Conservation (phyloP, 2,797 vertebrate species). For the Chiroxiphia lanceolata region DNA sequence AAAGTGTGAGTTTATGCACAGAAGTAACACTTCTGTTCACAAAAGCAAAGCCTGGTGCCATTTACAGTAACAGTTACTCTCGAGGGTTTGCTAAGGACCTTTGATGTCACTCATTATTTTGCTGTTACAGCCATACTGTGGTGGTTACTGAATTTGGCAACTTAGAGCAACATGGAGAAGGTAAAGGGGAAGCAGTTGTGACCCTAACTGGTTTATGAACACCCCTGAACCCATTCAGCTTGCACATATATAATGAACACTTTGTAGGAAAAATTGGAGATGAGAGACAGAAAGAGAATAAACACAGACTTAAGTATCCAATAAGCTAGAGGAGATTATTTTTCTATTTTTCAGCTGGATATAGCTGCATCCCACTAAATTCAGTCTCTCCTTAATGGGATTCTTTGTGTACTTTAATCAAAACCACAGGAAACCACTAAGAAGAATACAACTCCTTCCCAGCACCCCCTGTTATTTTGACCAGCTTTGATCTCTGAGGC, state of each 20-base stretch:
- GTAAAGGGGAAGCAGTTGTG: neutral
- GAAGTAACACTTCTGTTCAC: neutral
- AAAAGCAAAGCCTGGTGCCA: neutral
- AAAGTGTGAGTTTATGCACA: neutral
- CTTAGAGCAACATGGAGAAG: neutral
- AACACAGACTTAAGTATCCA: neutral
- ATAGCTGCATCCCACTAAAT: neutral
- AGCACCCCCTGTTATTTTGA: neutral
- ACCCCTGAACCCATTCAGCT: neutral
- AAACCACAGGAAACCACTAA: neutral
- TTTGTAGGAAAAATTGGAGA: neutral
- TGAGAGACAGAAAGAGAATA: neutral
- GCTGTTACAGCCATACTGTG: neutral
- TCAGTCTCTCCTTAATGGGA: neutral
- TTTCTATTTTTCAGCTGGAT: neutral
- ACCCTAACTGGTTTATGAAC: neutral
- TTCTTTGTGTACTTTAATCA: slow-evolving; percentile 16
- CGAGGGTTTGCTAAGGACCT: neutral
- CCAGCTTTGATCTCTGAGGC: neutral
- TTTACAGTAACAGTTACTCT: neutral
- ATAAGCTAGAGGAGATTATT: neutral
- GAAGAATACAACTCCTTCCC: neutral
- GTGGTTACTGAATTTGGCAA: neutral
- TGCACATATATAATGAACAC: neutral
- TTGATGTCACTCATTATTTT: neutral